Base-by-base conservation (phyloP, 2,888 invertebrate species). In the Rhopalosiphum nymphaeae region DNA sequence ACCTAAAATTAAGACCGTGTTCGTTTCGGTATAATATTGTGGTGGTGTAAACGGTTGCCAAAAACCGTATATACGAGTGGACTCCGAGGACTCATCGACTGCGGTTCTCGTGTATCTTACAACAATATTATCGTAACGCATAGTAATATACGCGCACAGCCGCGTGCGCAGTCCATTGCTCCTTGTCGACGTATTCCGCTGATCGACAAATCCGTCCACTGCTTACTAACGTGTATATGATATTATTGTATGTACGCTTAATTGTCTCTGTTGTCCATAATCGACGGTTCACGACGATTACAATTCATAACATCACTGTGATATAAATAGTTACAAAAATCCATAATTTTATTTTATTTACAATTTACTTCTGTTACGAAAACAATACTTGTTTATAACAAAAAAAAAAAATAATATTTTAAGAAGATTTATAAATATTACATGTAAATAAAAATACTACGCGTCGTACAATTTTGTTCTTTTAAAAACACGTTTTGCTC, bases 1-100 rank as follows among this genome's bases (percentile, higher is more conserved):
- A 91, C 85, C 56, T 85, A 49, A 91, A 85, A 61, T 92, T 87
- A 42, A 87, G 87, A 46, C 67, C 21, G 36, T 67, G 42, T 87
- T 56, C 11, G 16, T 25, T 36, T 44, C 2, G 36, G 57, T 4
- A 21, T 78, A 78, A 21, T 21, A 3, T 53, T 53, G 16, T 21
- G 53, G 21, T 21, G 53, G 57, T 26, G 26, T 16, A 46, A 92
- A 87, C 29, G 49, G 61, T 87, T 92, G 86, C 57, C 44, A 87
- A 92, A 57, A 61, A 46, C 13, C 42, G 44, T 56, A 91, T 44
- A 91, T 56, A 78, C 67, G 25, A 29, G 36, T 56, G 36, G 78
- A 78, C 36, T 78, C 11, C 36, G 10, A 36, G 2, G 36, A 78
- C 36, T 78, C 10, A 21, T 78, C 10, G 36, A 78, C 78, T 78